phyloP scores from a whole-genome alignment of 2,113 vertebrate genomes.

The Mobula hypostoma region DNA sequence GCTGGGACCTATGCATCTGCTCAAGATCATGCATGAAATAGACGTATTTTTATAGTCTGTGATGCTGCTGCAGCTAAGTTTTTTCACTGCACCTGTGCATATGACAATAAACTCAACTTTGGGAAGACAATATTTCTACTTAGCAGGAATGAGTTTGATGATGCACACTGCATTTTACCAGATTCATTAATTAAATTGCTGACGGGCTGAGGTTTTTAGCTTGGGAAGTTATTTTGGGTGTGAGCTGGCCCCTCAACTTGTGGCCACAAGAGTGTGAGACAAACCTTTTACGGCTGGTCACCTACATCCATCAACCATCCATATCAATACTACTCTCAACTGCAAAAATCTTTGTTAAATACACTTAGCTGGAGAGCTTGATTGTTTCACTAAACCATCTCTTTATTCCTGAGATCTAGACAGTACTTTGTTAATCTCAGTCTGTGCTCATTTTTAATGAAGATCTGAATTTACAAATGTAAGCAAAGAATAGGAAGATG shows the following conservation, averaged over 20 bases:
- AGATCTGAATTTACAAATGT: not conserved
- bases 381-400: not conserved
- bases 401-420: not conserved
- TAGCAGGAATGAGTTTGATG: not conserved
- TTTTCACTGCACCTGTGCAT: too few species aligned
- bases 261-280: not conserved
- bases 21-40: not conserved
- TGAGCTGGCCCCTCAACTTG: not conserved
- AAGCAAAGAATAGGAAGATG: not conserved
- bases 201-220: not conserved
- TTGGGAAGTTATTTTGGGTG: not conserved
- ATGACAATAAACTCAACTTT: too few species aligned
- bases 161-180: too few species aligned
- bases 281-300: not conserved
- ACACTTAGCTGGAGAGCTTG: not conserved
- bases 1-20: too few species aligned
- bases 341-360: not conserved
- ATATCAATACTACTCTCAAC: not conserved
- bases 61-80: too few species aligned
- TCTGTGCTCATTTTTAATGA: not conserved
- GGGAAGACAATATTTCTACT: not conserved
- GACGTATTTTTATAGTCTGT: not conserved
- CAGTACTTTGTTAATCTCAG: not conserved
- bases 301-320: not conserved
- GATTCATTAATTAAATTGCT: not conserved